Percentiles rank a stretch among this genome's conserved stretches.
These are phyloP conservation scores for Atractosteus spatula DNA, from an alignment of 2,113 vertebrate genomes.

Conservation along the genomic window DNA sequence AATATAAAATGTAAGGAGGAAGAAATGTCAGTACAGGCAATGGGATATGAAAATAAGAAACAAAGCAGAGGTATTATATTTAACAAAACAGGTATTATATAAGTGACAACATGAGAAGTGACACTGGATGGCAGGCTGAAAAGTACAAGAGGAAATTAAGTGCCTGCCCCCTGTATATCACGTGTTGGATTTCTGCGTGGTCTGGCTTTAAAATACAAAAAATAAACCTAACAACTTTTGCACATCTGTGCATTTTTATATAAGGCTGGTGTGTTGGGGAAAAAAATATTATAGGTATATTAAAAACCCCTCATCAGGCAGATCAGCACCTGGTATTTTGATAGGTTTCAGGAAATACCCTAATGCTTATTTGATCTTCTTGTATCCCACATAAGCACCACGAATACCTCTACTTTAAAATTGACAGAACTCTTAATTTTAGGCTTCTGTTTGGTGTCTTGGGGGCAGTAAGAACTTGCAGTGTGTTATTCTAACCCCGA, in stretches of 20 bases:
- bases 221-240: not conserved
- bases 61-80: not conserved
- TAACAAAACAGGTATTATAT: not conserved
- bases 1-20: too few species aligned
- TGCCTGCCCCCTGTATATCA: too few species aligned
- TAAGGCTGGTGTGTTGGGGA: not conserved
- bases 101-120: not conserved
- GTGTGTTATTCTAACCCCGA: too few species aligned
- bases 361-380: not conserved
- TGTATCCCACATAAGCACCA: not conserved
- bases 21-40: too few species aligned
- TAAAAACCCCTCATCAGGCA: not conserved
- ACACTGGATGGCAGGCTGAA: not conserved
- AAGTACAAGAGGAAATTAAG: not conserved
- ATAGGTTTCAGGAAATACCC: slow-evolving; percentile 13
- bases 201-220: too few species aligned
- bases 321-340: not conserved
- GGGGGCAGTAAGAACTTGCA: too few species aligned
- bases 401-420: too few species aligned
- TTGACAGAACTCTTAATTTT: too few species aligned
- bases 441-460: too few species aligned
- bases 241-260: slow-evolving; percentile 7
- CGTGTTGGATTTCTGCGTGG: too few species aligned
- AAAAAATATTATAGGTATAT: slow-evolving; percentile 6
- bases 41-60: not conserved